A percentile compares a stretch with the other conserved stretches of the same genome.
Evolutionary conservation across 2,888 invertebrate species (phyloP).

Genomic region (Orthonevra nobilis): DNA sequence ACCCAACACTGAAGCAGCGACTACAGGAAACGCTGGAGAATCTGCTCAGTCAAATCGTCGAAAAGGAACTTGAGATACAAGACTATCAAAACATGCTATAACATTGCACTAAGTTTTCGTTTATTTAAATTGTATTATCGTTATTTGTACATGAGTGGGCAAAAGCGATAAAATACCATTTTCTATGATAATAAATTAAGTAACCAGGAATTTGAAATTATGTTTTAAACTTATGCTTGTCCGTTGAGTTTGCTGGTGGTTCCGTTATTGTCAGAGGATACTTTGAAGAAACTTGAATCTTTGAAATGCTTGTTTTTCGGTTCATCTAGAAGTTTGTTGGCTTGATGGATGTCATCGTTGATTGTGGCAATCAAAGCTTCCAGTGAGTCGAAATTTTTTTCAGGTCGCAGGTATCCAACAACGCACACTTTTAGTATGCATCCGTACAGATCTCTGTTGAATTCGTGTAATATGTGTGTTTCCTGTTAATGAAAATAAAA

Average conservation of each 20-base stretch:
- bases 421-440: constrained; percentile 88
- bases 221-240: constrained; percentile 23
- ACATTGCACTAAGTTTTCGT: constrained; percentile 45
- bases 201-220: constrained; percentile 26
- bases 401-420: constrained; percentile 91
- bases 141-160: constrained; percentile 50
- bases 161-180: constrained; percentile 30
- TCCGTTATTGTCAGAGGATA: not conserved
- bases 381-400: constrained; percentile 88
- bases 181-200: constrained; percentile 61
- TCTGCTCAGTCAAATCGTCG: constrained; percentile 88
- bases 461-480: constrained; percentile 93
- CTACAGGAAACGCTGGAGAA: constrained; percentile 91
- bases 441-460: constrained; percentile 93
- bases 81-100: constrained; percentile 78
- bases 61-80: constrained; percentile 86
- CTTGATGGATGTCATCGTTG: constrained; percentile 87
- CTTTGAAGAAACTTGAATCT: constrained; percentile 81
- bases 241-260: constrained; percentile 8
- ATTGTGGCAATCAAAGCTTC: constrained; percentile 90
- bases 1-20: constrained; percentile 89
- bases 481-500: too few species aligned
- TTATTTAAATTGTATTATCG: constrained; percentile 26
- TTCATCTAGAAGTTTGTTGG: constrained; percentile 83
- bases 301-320: constrained; percentile 81